These are phyloP conservation scores for Tiaroga cobitis DNA, from an alignment of 2,797 vertebrate genomes.

Conservation along the genomic window DNA sequence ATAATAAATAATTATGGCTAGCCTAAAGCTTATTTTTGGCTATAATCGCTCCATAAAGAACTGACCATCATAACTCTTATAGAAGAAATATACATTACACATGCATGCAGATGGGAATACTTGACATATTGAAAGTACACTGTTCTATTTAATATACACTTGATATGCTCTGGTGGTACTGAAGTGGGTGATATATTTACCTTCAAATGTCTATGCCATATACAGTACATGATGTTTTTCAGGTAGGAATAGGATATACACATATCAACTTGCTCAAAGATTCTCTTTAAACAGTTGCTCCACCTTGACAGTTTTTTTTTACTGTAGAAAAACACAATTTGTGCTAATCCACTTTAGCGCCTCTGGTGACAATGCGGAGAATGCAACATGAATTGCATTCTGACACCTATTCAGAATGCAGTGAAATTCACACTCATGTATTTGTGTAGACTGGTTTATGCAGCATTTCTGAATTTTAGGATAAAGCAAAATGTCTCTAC, in stretches of 20 bases:
- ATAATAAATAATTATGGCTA: background rate
- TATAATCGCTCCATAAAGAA: background rate
- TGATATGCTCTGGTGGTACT: background rate
- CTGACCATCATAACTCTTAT: background rate
- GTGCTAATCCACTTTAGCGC: background rate
- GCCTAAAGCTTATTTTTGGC: background rate
- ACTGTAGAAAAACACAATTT: background rate
- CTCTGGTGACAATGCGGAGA: background rate
- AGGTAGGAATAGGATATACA: background rate
- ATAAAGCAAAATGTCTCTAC: background rate
- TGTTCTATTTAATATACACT: background rate
- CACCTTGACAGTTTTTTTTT: background rate
- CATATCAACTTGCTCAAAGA: background rate
- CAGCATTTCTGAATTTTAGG: background rate
- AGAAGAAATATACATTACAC: background rate
- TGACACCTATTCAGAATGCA: background rate
- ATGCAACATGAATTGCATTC: background rate
- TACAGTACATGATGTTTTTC: background rate
- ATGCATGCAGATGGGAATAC: background rate
- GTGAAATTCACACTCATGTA: background rate
- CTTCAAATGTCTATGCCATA: background rate
- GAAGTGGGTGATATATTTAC: background rate
- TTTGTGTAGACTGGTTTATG: background rate
- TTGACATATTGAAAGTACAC: background rate
- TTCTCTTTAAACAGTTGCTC: background rate